Percentiles rank a stretch among this genome's conserved stretches.
phyloP scores from a whole-genome alignment of 2,888 invertebrate genomes.

The Nasonovia ribisnigri region DNA sequence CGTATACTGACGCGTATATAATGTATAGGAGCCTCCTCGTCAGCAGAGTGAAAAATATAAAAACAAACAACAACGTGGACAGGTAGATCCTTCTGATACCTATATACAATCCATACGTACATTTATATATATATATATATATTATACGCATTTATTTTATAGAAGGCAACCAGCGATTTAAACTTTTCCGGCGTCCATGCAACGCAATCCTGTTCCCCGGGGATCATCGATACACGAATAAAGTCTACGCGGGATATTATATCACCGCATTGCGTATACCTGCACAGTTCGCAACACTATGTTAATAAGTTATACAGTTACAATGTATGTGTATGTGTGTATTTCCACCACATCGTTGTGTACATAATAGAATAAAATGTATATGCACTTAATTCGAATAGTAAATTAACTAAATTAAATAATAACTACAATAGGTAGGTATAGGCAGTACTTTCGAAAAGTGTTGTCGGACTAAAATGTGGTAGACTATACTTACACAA shows the following conservation, averaged over 20 bases:
- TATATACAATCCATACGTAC: neutral
- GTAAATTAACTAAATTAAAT: neutral
- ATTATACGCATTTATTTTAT: neutral
- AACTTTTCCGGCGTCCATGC: conserved; percentile 8
- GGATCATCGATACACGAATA: conserved; percentile 5
- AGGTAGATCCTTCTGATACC: neutral
- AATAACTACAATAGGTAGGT: neutral
- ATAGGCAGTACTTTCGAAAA: neutral
- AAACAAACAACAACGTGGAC: neutral
- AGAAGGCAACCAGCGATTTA: neutral
- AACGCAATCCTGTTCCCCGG: conserved; percentile 9
- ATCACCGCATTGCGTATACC: conserved; percentile 43
- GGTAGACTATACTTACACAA: neutral
- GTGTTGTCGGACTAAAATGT: neutral
- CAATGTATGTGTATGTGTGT: too few species aligned
- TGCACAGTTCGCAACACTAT: conserved; percentile 23
- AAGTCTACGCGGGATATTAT: conserved; percentile 5
- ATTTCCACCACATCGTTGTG: neutral
- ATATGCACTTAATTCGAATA: neutral
- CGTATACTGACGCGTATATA: neutral
- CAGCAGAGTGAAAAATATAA: neutral
- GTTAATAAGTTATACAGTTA: neutral
- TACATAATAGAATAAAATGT: neutral
- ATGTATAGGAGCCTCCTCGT: neutral
- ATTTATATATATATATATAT: neutral